Conservation (phyloP, 2,888 invertebrate genomes). For the Tinea pellionella region DNA sequence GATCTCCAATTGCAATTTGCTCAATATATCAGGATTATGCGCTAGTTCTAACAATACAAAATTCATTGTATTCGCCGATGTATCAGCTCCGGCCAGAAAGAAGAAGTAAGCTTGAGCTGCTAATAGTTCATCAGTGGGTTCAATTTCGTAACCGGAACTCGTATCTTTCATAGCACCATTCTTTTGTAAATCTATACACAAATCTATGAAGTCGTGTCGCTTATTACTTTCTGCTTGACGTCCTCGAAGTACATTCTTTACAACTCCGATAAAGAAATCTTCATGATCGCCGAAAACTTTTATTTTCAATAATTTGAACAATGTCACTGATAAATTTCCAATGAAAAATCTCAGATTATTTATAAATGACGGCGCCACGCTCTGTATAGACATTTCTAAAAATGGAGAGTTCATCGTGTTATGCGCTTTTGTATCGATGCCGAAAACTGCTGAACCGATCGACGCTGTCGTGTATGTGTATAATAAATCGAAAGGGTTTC, state of each 20-base stretch:
- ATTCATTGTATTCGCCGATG: constrained; percentile 45
- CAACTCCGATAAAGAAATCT: constrained; percentile 37
- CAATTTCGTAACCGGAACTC: constrained; percentile 30
- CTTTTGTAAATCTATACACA: constrained; percentile 37
- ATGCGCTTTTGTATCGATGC: constrained; percentile 39
- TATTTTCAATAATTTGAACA: constrained; percentile 30
- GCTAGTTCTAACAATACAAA: constrained; percentile 44
- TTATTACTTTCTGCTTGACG: constrained; percentile 25
- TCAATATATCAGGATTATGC: constrained; percentile 36
- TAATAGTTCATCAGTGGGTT: constrained; percentile 38
- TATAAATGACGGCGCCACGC: constrained; percentile 24
- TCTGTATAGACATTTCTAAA: constrained; percentile 32
- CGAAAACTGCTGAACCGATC: constrained; percentile 49
- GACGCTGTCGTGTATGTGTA: constrained; percentile 40
- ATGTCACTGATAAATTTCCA: constrained; percentile 24
- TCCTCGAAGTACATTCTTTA: constrained; percentile 32
- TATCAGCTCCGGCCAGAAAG: constrained; percentile 54
- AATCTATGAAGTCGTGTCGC: constrained; percentile 41
- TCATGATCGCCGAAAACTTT: constrained; percentile 39
- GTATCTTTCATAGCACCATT: constrained; percentile 34
- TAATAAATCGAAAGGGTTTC: constrained; percentile 31
- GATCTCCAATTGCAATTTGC: constrained; percentile 43
- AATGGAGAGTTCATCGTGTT: constrained; percentile 46
- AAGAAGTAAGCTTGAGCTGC: constrained; percentile 58
- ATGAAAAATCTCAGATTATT: constrained; percentile 26